Percentiles rank a stretch among this genome's conserved stretches.
Conservation (phyloP, 2,888 invertebrate species). For the Ectobius pallidus region DNA sequence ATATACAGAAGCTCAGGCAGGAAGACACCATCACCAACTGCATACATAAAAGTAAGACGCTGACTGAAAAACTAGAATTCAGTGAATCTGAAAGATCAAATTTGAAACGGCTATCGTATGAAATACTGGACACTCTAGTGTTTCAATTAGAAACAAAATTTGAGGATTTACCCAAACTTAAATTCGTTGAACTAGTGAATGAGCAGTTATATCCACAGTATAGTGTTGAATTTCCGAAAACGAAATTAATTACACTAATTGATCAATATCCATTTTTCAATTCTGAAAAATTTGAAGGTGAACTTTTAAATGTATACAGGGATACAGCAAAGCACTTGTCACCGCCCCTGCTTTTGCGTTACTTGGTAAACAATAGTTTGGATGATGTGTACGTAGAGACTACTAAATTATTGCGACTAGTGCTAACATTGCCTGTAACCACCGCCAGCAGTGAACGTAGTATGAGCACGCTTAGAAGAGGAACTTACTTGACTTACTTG, state of each 20-base stretch:
- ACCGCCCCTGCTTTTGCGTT: too few species aligned
- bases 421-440: neutral
- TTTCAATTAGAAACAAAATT: slow-evolving; percentile 1
- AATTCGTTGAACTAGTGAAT: neutral
- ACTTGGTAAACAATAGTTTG: too few species aligned
- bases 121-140: neutral
- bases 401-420: neutral
- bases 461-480: neutral
- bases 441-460: neutral
- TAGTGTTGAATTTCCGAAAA: neutral
- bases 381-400: too few species aligned
- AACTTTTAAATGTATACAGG: neutral
- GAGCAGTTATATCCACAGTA: neutral
- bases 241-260: neutral
- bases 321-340: neutral
- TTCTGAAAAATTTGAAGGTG: neutral
- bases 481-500: too few species aligned
- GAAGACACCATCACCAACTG: too few species aligned
- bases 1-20: neutral
- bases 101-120: neutral
- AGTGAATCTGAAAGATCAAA: neutral
- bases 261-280: neutral
- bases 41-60: too few species aligned
- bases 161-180: neutral
- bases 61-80: neutral